Evolutionary conservation across 2,888 invertebrate species (phyloP), one percentile per base, ranked within the genome.

Genomic region (Tenthredo scrophulariae): DNA sequence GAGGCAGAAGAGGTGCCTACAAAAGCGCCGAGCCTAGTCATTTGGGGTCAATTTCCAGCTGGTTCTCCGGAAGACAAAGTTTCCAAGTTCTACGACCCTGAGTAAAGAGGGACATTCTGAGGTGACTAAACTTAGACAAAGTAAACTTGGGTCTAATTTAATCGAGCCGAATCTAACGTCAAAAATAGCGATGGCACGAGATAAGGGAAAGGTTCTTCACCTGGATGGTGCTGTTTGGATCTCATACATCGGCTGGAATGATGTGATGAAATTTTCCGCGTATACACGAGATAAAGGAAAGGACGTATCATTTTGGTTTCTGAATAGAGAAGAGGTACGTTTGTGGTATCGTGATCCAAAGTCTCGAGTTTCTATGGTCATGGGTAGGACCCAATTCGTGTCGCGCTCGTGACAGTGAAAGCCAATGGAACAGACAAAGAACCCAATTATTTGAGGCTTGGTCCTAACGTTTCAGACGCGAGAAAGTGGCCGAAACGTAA

Each of bases 291-390:
- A 37, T 37, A 37, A 37, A 7, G 37, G 37, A 37, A 37, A 37
- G 37, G 40, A 43, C 74, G 43, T 74, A n/a, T 40, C 43, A 43
- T 74, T 43, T n/a, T 40, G 10, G 13, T 46, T 74, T 43, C 74
- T 43, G 43, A 29, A 74, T 40, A 26, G 33, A 1, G 74, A 77
- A 50, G 2, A 77, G 26, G 54, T 46, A n/a, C 6, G 26, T 33
- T 67, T 43, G 18, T 29, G 77, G 77, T 29, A n/a, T 50, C 50
- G 2, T 18, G 54, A 50, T 15, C 26, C 77, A 77, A 54, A 22
- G 43, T 43, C 54, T 77, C 26, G 29, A n/a, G 77, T 77, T 77
- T 77, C 77, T 50, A 77, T 77, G 77, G 77, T 50, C 77, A 77
- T 29, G 77, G 10, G 18, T 33, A 33, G 77, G 18, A 50, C 50